These are phyloP conservation scores for Nothobranchius kuhntae DNA, from an alignment of 2,113 vertebrate species.

Conservation along the genomic window DNA sequence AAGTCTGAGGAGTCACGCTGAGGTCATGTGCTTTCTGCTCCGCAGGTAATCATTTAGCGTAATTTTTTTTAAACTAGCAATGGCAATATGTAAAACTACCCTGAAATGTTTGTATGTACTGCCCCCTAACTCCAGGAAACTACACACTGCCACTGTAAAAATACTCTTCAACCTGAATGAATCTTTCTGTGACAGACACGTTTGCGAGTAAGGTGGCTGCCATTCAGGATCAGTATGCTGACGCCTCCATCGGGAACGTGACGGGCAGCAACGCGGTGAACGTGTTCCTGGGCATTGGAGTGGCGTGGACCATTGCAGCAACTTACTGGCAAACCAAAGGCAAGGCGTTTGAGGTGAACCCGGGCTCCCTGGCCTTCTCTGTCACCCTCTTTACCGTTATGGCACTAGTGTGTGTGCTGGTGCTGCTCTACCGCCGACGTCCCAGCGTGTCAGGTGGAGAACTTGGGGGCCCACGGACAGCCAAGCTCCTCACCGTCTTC, in stretches of 20 bases:
- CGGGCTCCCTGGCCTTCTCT: slow-evolving; percentile 84
- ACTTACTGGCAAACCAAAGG: slow-evolving; percentile 82
- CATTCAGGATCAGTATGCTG: slow-evolving; percentile 86
- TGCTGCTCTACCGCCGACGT: slow-evolving; percentile 83
- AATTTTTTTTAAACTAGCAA: no score
- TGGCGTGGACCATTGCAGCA: slow-evolving; percentile 85
- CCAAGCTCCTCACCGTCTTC: slow-evolving; percentile 81
- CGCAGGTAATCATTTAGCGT: no score
- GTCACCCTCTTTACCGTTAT: slow-evolving; percentile 84
- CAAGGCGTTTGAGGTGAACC: slow-evolving; percentile 76
- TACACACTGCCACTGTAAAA: no score
- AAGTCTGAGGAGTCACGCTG: no score
- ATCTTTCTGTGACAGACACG: slow-evolving; percentile 73
- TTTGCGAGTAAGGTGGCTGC: slow-evolving; percentile 87
- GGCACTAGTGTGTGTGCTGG: slow-evolving; percentile 71
- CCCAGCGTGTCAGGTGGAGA: slow-evolving; percentile 76
- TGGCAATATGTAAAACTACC: no score
- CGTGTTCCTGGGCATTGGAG: slow-evolving; percentile 85
- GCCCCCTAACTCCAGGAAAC: no score
- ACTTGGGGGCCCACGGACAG: slow-evolving; percentile 82
- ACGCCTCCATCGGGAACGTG: slow-evolving; percentile 86
- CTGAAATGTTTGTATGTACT: no score
- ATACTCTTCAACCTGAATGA: no score
- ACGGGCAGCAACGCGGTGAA: slow-evolving; percentile 87
- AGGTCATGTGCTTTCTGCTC: no score